Evolutionary conservation across 2,797 vertebrate genomes (phyloP).

Genomic region (Muscicapa comitata): DNA sequence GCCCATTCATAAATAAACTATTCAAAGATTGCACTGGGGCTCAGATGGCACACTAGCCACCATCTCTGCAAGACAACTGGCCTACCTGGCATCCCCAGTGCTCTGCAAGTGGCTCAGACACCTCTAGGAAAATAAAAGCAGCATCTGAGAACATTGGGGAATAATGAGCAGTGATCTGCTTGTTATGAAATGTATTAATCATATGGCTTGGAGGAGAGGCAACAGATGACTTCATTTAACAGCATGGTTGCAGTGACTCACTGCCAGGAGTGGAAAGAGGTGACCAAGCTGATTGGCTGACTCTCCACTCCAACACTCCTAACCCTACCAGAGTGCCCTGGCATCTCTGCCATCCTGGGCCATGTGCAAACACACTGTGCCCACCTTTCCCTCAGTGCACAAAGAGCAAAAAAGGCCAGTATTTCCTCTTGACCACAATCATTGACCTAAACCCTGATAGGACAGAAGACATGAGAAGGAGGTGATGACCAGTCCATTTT

Average conservation of each 20-base stretch:
- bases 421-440: not conserved
- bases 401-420: not conserved
- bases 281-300: not conserved
- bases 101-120: not conserved
- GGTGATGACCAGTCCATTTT: not conserved
- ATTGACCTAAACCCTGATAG: not conserved
- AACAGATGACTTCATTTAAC: constrained; percentile 42
- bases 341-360: not conserved
- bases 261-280: not conserved
- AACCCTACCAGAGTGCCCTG: not conserved
- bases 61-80: not conserved
- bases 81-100: not conserved
- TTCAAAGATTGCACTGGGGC: not conserved
- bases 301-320: not conserved
- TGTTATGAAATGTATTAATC: constrained; percentile 17
- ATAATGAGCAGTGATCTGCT: not conserved
- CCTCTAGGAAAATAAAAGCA: constrained; percentile 5
- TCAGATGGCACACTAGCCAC: not conserved
- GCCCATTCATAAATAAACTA: not conserved
- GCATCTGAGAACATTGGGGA: not conserved
- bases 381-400: not conserved
- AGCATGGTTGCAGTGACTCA: not conserved
- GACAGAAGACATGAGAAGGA: not conserved
- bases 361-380: not conserved
- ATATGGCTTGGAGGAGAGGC: not conserved